Conservation (phyloP, 2,113 vertebrate species). For the Elephantulus edwardii region DNA sequence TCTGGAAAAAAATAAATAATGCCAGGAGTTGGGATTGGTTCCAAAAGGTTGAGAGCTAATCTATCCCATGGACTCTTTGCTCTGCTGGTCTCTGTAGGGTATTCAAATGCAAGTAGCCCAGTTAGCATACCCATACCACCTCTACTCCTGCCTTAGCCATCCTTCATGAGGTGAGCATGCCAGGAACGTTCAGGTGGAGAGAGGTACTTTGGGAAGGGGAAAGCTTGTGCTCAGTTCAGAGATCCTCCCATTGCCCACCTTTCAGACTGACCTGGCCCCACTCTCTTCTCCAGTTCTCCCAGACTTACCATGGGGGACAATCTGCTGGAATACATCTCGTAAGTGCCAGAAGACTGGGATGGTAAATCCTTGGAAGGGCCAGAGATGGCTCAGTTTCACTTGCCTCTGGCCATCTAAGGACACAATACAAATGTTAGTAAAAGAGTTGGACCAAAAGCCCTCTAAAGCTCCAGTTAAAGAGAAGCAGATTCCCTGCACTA, state of each 20-base stretch:
- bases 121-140: not conserved
- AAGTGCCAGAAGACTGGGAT: constrained; percentile 90
- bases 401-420: constrained; percentile 91
- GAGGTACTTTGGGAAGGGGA: not conserved
- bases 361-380: constrained; percentile 88
- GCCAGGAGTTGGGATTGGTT: not conserved
- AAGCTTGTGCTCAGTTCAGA: not conserved
- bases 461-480: not conserved
- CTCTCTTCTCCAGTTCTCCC: not conserved
- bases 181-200: constrained; percentile 9
- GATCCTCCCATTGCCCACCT: not conserved
- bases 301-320: constrained; percentile 89
- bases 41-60: not conserved
- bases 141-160: not conserved
- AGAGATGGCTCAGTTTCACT: constrained; percentile 83
- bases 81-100: not conserved
- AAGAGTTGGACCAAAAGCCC: not conserved
- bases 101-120: not conserved
- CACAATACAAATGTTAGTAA: constrained; percentile 34
- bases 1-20: constrained; percentile 4
- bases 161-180: not conserved
- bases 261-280: not conserved
- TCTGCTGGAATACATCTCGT: constrained; percentile 90
- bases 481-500: not conserved
- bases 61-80: not conserved